Conservation (phyloP, 2,797 vertebrate species). For the Champsocephalus gunnari region DNA sequence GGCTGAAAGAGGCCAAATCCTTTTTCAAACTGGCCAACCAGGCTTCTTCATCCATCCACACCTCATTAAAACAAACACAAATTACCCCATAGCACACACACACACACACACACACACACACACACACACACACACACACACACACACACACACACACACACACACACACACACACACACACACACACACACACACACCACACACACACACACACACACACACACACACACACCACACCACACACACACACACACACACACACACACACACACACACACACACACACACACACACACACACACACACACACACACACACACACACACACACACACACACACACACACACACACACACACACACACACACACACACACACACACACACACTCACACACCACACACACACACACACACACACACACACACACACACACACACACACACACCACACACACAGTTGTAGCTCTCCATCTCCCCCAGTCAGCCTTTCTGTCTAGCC, state of each 20-base stretch:
- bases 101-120: too few relatives aligned
- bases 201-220: neutral
- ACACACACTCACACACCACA: constrained; percentile 2
- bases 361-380: too few relatives aligned
- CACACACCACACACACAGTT: constrained; percentile 35
- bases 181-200: constrained; percentile 6
- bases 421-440: constrained; percentile 7
- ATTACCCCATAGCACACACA: constrained; percentile 53
- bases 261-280: constrained; percentile 20
- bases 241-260: neutral
- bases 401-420: neutral
- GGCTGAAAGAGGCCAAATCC: constrained; percentile 72
- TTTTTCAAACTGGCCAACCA: constrained; percentile 75
- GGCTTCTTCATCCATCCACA: constrained; percentile 77
- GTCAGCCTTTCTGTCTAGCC: constrained; percentile 78
- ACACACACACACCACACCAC: neutral
- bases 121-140: too few relatives aligned
- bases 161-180: constrained; percentile 17
- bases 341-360: too few relatives aligned
- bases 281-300: constrained; percentile 3
- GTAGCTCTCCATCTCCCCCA: constrained; percentile 76
- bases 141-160: constrained; percentile 5
- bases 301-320: too few relatives aligned
- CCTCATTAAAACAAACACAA: constrained; percentile 74
- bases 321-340: too few relatives aligned